phyloP scores from a whole-genome alignment of 2,797 vertebrate species.

The Valencia hispanica region DNA sequence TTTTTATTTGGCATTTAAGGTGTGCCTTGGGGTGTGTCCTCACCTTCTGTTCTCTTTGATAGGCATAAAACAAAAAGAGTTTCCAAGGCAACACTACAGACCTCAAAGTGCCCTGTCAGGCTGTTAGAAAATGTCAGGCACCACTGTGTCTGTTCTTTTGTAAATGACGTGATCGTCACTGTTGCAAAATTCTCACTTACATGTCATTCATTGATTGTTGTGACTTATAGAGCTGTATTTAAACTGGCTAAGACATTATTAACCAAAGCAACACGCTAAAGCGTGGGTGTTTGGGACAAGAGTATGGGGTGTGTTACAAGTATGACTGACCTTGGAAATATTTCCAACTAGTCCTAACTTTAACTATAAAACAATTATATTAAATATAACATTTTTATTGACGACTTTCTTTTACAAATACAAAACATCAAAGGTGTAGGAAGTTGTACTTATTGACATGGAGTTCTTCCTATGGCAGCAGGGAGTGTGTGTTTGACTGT shows the following conservation, averaged over 20 bases:
- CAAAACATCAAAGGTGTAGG: neutral
- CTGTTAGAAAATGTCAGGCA: slow-evolving; percentile 31
- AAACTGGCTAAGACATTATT: neutral
- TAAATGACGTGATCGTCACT: slow-evolving; percentile 7
- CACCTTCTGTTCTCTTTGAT: slow-evolving; percentile 4
- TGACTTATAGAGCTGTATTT: slow-evolving; percentile 1
- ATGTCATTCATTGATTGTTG: neutral
- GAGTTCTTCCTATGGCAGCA: neutral
- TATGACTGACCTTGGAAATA: neutral
- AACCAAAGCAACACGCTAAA: slow-evolving; percentile 9
- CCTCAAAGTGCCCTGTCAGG: neutral
- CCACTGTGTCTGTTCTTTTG: neutral
- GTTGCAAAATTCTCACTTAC: neutral
- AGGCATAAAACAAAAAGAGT: slow-evolving; percentile 32
- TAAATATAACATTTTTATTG: neutral
- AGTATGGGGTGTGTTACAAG: neutral
- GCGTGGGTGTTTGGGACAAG: neutral
- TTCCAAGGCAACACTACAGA: slow-evolving; percentile 32
- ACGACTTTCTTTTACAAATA: neutral
- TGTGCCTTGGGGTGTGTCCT: slow-evolving; percentile 57
- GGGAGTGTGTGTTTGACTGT: neutral
- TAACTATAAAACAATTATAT: neutral
- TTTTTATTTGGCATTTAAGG: slow-evolving; percentile 29
- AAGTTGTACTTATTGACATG: neutral
- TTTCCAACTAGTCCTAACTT: neutral